Evolutionary conservation across 2,888 invertebrate genomes (phyloP), one percentile per base, ranked within the genome.

Genomic region (Drosophila ustulata): DNA sequence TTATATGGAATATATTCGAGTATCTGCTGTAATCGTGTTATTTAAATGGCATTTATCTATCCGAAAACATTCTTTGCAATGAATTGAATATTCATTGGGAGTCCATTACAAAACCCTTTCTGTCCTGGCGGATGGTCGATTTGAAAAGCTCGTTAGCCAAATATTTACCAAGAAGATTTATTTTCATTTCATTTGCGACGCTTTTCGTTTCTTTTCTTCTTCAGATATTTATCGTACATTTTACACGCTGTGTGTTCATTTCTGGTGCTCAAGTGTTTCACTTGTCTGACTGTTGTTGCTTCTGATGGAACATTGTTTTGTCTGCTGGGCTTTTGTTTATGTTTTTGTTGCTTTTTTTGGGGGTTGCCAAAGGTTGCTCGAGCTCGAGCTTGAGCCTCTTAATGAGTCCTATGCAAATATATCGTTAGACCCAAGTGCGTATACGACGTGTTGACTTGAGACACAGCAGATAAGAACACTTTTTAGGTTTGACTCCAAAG

Each of bases 391-490:
- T 39, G 43, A 77, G 68, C 46, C 61, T 59, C 75, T 79, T 83
- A 83, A 83, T 83, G 83, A 83, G 86, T 88, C 83, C 83, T 89
- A 83, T 88, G 89, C 86, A 83, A 83, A 83, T 83, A 83, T 85
- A 85, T 82, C 88, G 67, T 89, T 85, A 89, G 85, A 71, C 71
- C 82, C 79, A 80, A 82, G 72, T 71, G 75, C 75, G 75, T 83
- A 78, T 71, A 49, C 30, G 46, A 78, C 88, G 80, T 83, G 81
- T 80, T 80, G 77, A 69, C 73, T 75, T 52, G 65, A 67, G 66
- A 61, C 39, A 65, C 59, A 39, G 34, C 51, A 66, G 87, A 88
- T 86, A 86, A 88, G 77, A 80, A 63, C 41, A 52, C 50, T 51
- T 66, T 58, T 45, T 28, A 34, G 41, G 50, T 45, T 72, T 63